Conservation (phyloP, 1,140 invertebrate genomes). For the Papilio aristodemus region DNA sequence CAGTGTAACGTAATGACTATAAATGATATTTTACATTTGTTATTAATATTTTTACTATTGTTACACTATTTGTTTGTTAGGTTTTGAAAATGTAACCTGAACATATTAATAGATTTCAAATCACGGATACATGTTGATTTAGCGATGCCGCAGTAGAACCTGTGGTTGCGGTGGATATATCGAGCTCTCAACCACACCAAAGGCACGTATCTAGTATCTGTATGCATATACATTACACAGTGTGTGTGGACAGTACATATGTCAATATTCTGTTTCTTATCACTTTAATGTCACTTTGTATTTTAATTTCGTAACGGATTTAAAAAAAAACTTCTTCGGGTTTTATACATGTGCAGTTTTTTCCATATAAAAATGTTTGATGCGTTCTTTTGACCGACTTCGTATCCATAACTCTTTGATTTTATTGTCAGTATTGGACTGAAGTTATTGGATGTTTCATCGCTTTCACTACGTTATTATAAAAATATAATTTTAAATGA, state of each 20-base stretch:
- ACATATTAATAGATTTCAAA: constrained; percentile 28
- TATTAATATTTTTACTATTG: no score
- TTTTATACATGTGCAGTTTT: no score
- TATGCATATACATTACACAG: not conserved
- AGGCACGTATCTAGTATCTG: not conserved
- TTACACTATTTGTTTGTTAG: not conserved
- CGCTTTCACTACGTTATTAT: not conserved
- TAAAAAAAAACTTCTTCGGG: no score
- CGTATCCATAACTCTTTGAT: not conserved
- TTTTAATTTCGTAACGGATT: not conserved
- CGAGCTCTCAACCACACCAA: constrained; percentile 13
- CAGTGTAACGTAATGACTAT: no score
- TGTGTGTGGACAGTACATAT: not conserved
- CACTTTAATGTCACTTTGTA: not conserved
- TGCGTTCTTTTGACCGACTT: not conserved
- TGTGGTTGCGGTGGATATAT: constrained; percentile 28
- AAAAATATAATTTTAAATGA: constrained; percentile 19
- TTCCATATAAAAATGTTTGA: not conserved
- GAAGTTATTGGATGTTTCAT: no score
- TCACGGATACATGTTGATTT: constrained; percentile 28
- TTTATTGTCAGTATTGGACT: no score
- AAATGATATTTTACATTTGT: not conserved
- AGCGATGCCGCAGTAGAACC: constrained; percentile 6
- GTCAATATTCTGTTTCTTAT: not conserved
- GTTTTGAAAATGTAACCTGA: constrained; percentile 1